Evolutionary conservation across 2,888 invertebrate genomes (phyloP), one percentile per base, ranked within the genome.

Genomic region (Eurytoma adleriae): DNA sequence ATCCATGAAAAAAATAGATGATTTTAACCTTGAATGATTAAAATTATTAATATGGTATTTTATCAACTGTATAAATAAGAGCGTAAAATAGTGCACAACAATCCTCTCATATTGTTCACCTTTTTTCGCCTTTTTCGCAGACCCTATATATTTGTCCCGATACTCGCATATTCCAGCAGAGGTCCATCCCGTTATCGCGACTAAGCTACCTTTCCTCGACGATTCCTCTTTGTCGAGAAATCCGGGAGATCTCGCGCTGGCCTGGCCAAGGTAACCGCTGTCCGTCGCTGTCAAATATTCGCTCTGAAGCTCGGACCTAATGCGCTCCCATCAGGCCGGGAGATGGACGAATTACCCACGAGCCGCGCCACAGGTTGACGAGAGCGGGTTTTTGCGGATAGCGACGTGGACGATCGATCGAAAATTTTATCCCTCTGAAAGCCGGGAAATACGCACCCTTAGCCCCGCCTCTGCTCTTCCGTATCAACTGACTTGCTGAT

Each of bases 231-330:
- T 66, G 18, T 78, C 57, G 40, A 30, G 24, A 66, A 71, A 71
- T 78, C 30, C 56, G 12, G 16, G 10, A 57, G 48, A 66, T 52
- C 52, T 68, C 64, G 14, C 54, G 24, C 24, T 66, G 2, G 10
- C n/a, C 20, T 10, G 10, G 61, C 2, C 13, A 69, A 40, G 40
- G 24, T 56, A 62, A 40, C 62, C 16, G 52, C 40, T 59, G 72
- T 40, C 61, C 56, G 56, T 52, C 48, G 52, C 70, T 64, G 64
- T 75, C 72, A 75, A 79, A 79, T 79, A 78, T 75, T 78, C 67
- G 75, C 62, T 72, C 18, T 40, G 40, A 40, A 64, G 64, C 54
- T 30, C 69, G 68, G 61, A 66, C 54, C 69, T 79, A 79, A 72
- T 79, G 69, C 59, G 68, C 30, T 73, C 76, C 72, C 76, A 76